Evolutionary conservation across 2,797 vertebrate genomes (phyloP).

Genomic region (Pelobates cultripes): DNA sequence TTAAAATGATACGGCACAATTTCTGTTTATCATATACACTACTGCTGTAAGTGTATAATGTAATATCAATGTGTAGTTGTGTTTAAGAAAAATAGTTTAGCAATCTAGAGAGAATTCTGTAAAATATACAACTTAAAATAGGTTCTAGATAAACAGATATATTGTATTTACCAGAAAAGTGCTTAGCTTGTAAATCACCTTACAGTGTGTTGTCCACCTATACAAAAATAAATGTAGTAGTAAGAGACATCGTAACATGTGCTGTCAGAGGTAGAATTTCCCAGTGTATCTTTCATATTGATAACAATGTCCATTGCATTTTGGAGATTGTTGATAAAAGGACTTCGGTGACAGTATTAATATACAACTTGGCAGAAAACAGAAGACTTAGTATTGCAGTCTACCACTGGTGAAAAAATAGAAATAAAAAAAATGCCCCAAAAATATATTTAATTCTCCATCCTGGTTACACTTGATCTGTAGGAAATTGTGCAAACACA

Average conservation of each 20-base stretch:
- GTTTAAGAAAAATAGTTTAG: no score
- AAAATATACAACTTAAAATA: not conserved
- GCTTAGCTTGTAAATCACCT: no score
- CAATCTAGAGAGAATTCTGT: no score
- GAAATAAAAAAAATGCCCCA: not conserved
- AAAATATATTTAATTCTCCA: not conserved
- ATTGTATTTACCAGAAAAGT: no score
- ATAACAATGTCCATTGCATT: not conserved
- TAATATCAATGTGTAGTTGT: no score
- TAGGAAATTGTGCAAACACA: not conserved
- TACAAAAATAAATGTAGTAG: no score
- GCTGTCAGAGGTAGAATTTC: not conserved
- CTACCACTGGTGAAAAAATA: not conserved
- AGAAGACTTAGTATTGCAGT: not conserved
- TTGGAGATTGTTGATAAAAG: not conserved
- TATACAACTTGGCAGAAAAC: not conserved
- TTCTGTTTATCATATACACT: no score
- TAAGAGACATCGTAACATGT: no score
- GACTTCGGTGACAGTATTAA: not conserved
- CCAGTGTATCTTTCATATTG: not conserved
- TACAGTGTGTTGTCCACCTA: no score
- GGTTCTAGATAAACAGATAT: not conserved
- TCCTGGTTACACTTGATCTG: not conserved
- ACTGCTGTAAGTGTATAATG: no score
- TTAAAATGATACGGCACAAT: not conserved